Evolutionary conservation across 1,140 invertebrate species (phyloP).

Genomic region (Myzus persicae): DNA sequence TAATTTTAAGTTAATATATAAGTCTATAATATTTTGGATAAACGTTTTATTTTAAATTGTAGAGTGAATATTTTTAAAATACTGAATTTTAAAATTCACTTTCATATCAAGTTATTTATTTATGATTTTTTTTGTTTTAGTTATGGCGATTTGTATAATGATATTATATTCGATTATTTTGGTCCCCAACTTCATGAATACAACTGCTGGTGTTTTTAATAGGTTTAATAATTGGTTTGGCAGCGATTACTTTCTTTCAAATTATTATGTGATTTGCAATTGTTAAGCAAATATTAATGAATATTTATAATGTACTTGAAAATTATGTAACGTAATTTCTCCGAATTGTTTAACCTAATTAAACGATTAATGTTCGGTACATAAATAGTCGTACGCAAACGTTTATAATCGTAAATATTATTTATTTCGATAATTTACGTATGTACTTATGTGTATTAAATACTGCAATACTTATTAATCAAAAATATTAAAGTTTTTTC

Average conservation of each 20-base stretch:
- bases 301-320: constrained; percentile 35
- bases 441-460: not conserved
- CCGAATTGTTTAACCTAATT: constrained; percentile 3
- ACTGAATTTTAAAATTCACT: not conserved
- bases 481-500: not conserved
- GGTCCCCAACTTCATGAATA: not conserved
- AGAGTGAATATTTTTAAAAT: too few species aligned
- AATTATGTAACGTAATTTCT: constrained; percentile 16
- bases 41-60: too few species aligned
- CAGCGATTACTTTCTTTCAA: constrained; percentile 19
- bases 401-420: not conserved
- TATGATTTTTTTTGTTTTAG: not conserved
- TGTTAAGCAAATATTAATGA: not conserved
- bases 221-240: not conserved
- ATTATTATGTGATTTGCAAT: not conserved
- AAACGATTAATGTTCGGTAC: not conserved
- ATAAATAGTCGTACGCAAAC: not conserved
- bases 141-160: not conserved
- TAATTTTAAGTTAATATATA: too few species aligned
- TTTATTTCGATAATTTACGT: not conserved
- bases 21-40: too few species aligned
- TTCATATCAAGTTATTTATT: not conserved
- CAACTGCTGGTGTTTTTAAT: constrained; percentile 5
- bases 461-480: not conserved
- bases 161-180: not conserved